These are phyloP conservation scores for Pyrrhosoma nymphula DNA, from an alignment of 2,888 invertebrate genomes.

Conservation along the genomic window DNA sequence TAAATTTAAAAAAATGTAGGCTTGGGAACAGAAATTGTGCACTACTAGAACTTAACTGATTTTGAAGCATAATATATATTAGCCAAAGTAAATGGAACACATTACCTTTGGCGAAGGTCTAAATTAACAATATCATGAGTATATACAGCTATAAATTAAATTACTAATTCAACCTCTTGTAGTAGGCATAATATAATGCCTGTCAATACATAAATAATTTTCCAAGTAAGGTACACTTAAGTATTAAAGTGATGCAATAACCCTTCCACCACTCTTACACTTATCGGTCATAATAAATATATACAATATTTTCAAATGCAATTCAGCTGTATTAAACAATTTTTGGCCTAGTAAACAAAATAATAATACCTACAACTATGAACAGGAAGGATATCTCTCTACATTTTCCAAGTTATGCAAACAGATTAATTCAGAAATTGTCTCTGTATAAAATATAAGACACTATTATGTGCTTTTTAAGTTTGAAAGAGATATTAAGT, in stretches of 20 bases:
- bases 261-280: constrained; percentile 28
- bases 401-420: background rate
- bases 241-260: constrained; percentile 28
- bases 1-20: background rate
- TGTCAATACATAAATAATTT: background rate
- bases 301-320: background rate
- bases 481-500: background rate
- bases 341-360: background rate
- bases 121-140: background rate
- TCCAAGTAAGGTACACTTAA: background rate
- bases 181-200: background rate
- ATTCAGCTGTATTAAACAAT: constrained; percentile 10
- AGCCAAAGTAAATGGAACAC: background rate
- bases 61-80: background rate
- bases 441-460: background rate
- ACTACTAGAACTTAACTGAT: background rate
- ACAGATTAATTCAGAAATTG: background rate
- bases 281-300: constrained; percentile 43
- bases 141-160: constrained; percentile 62
- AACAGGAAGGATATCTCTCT: too few species aligned
- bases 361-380: background rate
- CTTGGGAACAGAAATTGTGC: background rate
- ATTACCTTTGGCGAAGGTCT: background rate
- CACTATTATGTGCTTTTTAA: background rate
- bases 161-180: background rate